Evolutionary conservation across 2,113 vertebrate genomes (phyloP), one percentile per base, ranked within the genome.

Genomic region (Brachyhypopomus occidentalis): DNA sequence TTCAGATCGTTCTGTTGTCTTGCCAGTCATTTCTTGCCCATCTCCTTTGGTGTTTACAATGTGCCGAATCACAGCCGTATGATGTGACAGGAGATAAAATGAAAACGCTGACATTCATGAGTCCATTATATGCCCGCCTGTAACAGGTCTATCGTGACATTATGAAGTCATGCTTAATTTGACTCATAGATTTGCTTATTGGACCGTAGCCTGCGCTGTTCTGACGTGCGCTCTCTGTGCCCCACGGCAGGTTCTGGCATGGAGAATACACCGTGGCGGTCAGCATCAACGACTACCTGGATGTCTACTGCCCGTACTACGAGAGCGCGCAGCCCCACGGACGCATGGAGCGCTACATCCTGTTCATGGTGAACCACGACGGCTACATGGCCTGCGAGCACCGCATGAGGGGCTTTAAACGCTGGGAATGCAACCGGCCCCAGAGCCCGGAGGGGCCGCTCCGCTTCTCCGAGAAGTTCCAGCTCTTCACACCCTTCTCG

Each of bases 401-500:
- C 90, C 92, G 96, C 79, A 96, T 97, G 92, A 94, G 95, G 0
- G 97, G 97, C 90, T 97, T 97, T 93, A 98, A 97, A 82, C 96
- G 97, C 86, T 98, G 97, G 97, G 96, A 98, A 88, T 98, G 97
- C 89, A 98, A 98, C 92, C 91, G 95, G 2, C 97, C 97, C 3
- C 95, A 93, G 4, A 95, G 96, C 3, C 94, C 95, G 0, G 96
- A 94, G 36, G 96, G 96, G 1, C 95, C 96, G 5, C 95, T 99
- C 88, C 96, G 96, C 89, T 98, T 99, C 88, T 99, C 97, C 0
- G 97, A 99, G 91, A 99, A 99, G 90, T 99, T 98, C 90, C 97
- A 99, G 91, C 96, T 98, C 92, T 98, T 98, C 94, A 99, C 97
- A 0, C 97, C 97, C 48, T 99, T 99, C 92, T 98, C 97, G 0